Percentiles rank a stretch among this genome's conserved stretches.
Evolutionary conservation across 1,140 invertebrate genomes (phyloP).

Genomic region (Orchestia grillus): DNA sequence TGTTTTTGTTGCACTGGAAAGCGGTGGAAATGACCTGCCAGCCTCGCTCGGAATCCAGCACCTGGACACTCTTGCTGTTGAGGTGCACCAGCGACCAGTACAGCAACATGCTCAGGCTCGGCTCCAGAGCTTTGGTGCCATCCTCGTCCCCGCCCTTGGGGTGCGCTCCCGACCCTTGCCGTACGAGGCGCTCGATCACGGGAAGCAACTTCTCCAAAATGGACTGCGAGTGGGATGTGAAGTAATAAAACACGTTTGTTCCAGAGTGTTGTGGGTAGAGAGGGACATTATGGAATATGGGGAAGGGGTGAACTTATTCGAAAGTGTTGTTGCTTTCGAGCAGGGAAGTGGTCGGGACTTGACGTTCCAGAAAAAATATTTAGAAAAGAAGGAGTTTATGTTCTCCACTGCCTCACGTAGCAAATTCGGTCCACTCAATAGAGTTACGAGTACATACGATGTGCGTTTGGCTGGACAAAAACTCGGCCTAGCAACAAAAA

Average conservation of each 20-base stretch:
- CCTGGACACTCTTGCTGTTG: background rate
- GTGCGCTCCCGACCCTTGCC: background rate
- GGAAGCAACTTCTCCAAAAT: slow-evolving; percentile 4
- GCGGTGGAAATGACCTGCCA: slow-evolving; percentile 20
- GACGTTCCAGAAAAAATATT: too few species aligned
- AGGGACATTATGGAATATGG: too few species aligned
- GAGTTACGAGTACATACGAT: too few species aligned
- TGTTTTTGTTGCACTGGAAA: background rate
- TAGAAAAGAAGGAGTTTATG: too few species aligned
- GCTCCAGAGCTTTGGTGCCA: background rate
- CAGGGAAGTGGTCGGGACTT: too few species aligned
- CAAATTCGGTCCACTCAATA: too few species aligned
- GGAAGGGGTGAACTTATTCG: too few species aligned
- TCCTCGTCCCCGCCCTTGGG: background rate
- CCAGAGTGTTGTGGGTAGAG: too few species aligned
- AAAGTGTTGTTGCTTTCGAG: too few species aligned
- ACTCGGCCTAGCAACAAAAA: too few species aligned
- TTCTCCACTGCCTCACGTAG: too few species aligned
- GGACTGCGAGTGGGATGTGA: background rate
- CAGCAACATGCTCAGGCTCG: slow-evolving; percentile 37
- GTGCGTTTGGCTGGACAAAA: too few species aligned
- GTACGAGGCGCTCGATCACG: background rate
- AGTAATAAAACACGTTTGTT: background rate
- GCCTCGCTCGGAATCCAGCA: slow-evolving; percentile 3
- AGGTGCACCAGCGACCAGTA: slow-evolving; percentile 48